A percentile compares a stretch with the other conserved stretches of the same genome.
phyloP scores from a whole-genome alignment of 2,888 invertebrate species.

The Troides oblongomaculatus region DNA sequence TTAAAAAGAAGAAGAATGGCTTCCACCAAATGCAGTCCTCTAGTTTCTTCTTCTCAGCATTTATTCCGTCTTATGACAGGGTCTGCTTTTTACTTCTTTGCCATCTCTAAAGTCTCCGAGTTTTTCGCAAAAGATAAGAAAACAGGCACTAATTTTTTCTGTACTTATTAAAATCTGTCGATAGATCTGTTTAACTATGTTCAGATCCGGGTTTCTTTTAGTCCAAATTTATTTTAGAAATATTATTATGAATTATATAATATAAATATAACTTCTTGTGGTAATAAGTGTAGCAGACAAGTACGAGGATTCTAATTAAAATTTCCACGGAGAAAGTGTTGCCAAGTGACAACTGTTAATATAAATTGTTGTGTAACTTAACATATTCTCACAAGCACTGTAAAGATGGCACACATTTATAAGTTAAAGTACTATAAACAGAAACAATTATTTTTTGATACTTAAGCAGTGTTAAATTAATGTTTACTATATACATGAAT shows the following conservation, averaged over 20 bases:
- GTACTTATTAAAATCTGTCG: neutral
- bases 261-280: neutral
- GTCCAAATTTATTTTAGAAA: neutral
- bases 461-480: too few species aligned
- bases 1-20: too few species aligned
- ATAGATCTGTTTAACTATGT: neutral
- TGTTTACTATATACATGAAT: too few species aligned
- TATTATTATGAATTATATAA: neutral
- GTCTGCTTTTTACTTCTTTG: too few species aligned
- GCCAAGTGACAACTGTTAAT: conserved; percentile 2
- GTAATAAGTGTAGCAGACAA: neutral
- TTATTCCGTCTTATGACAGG: too few species aligned
- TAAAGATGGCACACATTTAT: neutral
- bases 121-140: neutral
- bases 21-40: too few species aligned
- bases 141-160: too few species aligned
- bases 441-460: too few species aligned
- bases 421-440: neutral
- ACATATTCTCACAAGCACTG: neutral
- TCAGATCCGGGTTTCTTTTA: too few species aligned
- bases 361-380: neutral
- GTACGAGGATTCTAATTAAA: conserved; percentile 1
- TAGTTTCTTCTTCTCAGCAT: too few species aligned
- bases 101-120: too few species aligned
- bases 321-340: neutral